Evolutionary conservation across 2,888 invertebrate genomes (phyloP).

Genomic region (Mythimna vitellina): DNA sequence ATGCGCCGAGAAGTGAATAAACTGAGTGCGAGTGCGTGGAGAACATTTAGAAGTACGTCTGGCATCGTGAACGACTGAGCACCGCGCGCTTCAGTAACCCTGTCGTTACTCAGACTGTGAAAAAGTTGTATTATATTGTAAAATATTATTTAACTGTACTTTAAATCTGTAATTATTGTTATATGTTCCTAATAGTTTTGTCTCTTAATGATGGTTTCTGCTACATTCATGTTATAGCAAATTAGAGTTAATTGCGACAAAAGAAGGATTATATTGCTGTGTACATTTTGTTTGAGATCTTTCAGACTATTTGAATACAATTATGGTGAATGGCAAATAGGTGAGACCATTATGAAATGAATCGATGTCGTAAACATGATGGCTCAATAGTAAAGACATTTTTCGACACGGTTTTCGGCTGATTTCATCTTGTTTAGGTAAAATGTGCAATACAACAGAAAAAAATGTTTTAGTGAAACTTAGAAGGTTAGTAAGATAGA

Average conservation of each 20-base stretch:
- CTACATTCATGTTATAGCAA: slow-evolving; percentile 77
- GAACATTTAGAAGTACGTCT: slow-evolving; percentile 59
- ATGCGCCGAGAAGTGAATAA: slow-evolving; percentile 71
- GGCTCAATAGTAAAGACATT: slow-evolving; percentile 22
- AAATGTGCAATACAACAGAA: slow-evolving; percentile 88
- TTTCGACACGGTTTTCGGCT: slow-evolving; percentile 44
- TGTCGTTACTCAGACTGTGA: slow-evolving; percentile 58
- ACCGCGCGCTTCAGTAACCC: slow-evolving; percentile 39
- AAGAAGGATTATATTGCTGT: slow-evolving; percentile 65
- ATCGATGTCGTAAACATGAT: slow-evolving; percentile 19
- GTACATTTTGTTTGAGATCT: slow-evolving; percentile 64
- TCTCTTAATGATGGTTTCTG: slow-evolving; percentile 82
- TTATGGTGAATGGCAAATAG: neutral
- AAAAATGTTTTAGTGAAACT: slow-evolving; percentile 71
- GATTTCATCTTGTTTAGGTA: slow-evolving; percentile 63
- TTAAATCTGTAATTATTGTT: slow-evolving; percentile 86
- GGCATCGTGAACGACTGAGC: slow-evolving; percentile 44
- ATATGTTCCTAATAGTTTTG: slow-evolving; percentile 89
- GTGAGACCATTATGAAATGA: slow-evolving; percentile 23
- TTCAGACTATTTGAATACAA: slow-evolving; percentile 35
- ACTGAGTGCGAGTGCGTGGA: slow-evolving; percentile 60
- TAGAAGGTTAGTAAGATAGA: slow-evolving; percentile 79
- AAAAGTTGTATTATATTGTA: slow-evolving; percentile 82
- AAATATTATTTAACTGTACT: slow-evolving; percentile 81
- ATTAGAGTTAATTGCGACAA: slow-evolving; percentile 70